Evolutionary conservation across 2,888 invertebrate species (phyloP).

Genomic region (Ischnura elegans): DNA sequence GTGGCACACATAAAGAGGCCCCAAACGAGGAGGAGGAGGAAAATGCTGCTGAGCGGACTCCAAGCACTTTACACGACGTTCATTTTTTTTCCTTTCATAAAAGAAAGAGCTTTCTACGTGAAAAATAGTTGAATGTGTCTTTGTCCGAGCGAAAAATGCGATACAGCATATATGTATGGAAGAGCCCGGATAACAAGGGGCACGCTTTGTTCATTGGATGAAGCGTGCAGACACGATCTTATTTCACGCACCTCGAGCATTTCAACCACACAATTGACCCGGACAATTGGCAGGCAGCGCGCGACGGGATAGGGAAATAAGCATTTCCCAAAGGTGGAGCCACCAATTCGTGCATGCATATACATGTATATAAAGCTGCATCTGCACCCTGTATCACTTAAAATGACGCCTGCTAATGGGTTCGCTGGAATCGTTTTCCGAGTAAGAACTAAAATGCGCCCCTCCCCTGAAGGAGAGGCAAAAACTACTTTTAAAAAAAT

Average conservation of each 20-base stretch:
- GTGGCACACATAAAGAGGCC: conserved; percentile 1
- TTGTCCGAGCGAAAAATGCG: background rate
- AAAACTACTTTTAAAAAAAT: background rate
- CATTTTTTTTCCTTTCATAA: too few relatives aligned
- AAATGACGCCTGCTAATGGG: background rate
- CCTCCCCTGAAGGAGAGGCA: background rate
- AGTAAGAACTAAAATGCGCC: background rate
- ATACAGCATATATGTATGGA: background rate
- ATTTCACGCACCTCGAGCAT: background rate
- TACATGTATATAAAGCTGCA: too few relatives aligned
- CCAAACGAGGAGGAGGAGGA: background rate
- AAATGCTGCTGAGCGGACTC: background rate
- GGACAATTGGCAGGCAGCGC: background rate
- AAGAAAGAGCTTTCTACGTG: background rate
- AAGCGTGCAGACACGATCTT: background rate
- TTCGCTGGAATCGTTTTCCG: background rate
- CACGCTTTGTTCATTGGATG: background rate
- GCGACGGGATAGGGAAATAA: background rate
- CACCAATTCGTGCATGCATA: background rate
- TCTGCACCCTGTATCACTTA: too few relatives aligned
- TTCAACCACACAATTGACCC: background rate
- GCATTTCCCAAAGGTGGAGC: background rate
- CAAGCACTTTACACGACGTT: too few relatives aligned
- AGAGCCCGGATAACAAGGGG: background rate
- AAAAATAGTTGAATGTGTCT: background rate